Percentiles rank a stretch among this genome's conserved stretches.
Conservation (phyloP, 2,888 invertebrate species). For the Sarcophaga variegata region DNA sequence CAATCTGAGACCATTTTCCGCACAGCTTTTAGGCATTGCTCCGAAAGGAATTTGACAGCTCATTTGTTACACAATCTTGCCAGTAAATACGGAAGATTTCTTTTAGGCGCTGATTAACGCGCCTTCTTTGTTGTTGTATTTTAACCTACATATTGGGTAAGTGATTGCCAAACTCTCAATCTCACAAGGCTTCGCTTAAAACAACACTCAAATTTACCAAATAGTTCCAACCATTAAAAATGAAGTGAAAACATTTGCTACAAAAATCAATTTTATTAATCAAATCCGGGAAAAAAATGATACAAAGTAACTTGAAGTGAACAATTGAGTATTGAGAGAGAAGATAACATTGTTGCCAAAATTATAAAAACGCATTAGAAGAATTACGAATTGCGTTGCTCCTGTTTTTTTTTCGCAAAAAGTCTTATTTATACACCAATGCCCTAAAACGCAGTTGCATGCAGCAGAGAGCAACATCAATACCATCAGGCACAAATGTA, state of each 20-base stretch:
- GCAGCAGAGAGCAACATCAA: too few relatives aligned
- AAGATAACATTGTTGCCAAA: conserved; percentile 56
- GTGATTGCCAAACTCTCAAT: too few relatives aligned
- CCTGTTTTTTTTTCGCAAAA: background rate
- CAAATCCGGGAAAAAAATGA: background rate
- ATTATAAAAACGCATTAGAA: conserved; percentile 19
- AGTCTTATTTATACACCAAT: background rate
- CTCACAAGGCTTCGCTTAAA: too few relatives aligned
- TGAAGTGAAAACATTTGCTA: background rate
- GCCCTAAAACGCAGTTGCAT: background rate
- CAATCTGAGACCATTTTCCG: too few relatives aligned
- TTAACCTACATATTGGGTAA: too few relatives aligned
- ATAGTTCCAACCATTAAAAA: background rate
- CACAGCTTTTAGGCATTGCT: too few relatives aligned
- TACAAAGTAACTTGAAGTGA: conserved; percentile 20
- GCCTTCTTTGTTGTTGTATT: too few relatives aligned
- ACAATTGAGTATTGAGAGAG: conserved; percentile 38
- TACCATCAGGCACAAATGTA: background rate
- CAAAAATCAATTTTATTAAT: background rate
- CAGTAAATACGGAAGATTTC: too few relatives aligned
- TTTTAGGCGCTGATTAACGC: too few relatives aligned
- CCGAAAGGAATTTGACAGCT: too few relatives aligned
- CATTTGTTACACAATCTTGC: too few relatives aligned
- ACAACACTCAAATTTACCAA: too few relatives aligned
- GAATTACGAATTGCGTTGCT: background rate